Evolutionary conservation across 2,113 vertebrate genomes (phyloP).

Genomic region (Euleptes europaea): DNA sequence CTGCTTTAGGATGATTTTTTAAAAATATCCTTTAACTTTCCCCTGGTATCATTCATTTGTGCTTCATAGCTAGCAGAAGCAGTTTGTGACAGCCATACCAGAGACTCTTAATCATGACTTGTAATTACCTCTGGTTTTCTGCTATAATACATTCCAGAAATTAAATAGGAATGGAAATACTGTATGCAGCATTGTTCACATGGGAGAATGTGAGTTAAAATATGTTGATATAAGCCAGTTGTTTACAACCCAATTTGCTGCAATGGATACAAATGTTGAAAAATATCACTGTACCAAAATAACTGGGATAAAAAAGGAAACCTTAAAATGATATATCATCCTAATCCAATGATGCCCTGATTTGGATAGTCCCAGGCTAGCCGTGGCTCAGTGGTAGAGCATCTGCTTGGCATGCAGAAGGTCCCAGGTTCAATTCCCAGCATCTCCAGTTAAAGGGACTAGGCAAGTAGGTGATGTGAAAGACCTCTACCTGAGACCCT

Average conservation of each 20-base stretch:
- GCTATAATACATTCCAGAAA: slow-evolving; percentile 9
- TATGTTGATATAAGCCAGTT: background rate
- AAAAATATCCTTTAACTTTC: background rate
- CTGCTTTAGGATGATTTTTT: slow-evolving; percentile 14
- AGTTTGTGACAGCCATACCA: slow-evolving; percentile 5
- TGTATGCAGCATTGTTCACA: background rate
- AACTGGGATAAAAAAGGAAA: background rate
- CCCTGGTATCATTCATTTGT: slow-evolving; percentile 1
- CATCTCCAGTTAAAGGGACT: too few species aligned
- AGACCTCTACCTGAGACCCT: too few species aligned
- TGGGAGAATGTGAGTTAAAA: background rate
- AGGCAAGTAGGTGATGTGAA: too few species aligned
- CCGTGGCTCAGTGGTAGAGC: too few species aligned
- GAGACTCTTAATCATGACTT: slow-evolving; percentile 25
- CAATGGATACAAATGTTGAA: background rate
- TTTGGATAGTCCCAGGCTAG: too few species aligned
- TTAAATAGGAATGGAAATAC: slow-evolving; percentile 18
- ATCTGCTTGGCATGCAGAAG: too few species aligned
- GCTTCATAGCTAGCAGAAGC: background rate
- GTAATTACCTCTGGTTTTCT: background rate
- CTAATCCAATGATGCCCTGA: background rate
- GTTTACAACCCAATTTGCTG: slow-evolving; percentile 9
- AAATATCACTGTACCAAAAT: slow-evolving; percentile 16
- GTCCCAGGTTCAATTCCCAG: too few species aligned
- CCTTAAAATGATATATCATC: slow-evolving; percentile 12